Evolutionary conservation across 2,888 invertebrate genomes (phyloP), one percentile per base, ranked within the genome.

Genomic region (Cyrtodaria siliqua): DNA sequence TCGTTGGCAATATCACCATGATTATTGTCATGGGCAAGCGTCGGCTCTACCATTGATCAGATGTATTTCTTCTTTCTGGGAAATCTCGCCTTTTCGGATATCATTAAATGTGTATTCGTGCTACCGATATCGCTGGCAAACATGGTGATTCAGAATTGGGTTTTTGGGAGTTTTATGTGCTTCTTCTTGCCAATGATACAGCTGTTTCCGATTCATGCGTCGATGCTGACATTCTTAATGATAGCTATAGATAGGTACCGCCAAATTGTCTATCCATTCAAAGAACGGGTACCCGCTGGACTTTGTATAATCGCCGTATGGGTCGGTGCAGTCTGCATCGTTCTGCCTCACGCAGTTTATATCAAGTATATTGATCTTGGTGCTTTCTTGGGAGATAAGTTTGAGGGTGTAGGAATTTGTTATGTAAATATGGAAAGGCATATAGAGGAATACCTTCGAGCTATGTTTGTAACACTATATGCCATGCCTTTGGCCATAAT

Each of bases 121-220:
- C 88, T 96, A 84, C 96, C 96, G 16, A 94, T 96, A 8, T 95
- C 96, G 0, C 90, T 96, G 79, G 95, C 95, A 84, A 95, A 96
- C 59, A 93, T 96, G 86, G 93, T 96, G 44, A 93, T 96, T 71
- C 95, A 95, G 88, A 96, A 96, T 95, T 96, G 96, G 96, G 94
- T 96, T 74, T 95, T 96, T 85, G 96, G 96, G 8, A 95, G 95
- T 84, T 95, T 96, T 83, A 91, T 96, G 75, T 96, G 96, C 92
- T 95, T 95, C 89, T 95, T 96, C 89, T 90, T 96, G 82, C 96
- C 96, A 0, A 96, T 96, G 95, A 89, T 96, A 85, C 96, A 96
- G 94, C 95, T 95, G 88, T 95, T 96, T 83, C 96, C 96, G 1
- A 92, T 95, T 62, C 96, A 96, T 90, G 95, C 95, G 60, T 95